Evolutionary conservation across 1,140 invertebrate species (phyloP), one percentile per base, ranked within the genome.

Genomic region (Drosophila lini): DNA sequence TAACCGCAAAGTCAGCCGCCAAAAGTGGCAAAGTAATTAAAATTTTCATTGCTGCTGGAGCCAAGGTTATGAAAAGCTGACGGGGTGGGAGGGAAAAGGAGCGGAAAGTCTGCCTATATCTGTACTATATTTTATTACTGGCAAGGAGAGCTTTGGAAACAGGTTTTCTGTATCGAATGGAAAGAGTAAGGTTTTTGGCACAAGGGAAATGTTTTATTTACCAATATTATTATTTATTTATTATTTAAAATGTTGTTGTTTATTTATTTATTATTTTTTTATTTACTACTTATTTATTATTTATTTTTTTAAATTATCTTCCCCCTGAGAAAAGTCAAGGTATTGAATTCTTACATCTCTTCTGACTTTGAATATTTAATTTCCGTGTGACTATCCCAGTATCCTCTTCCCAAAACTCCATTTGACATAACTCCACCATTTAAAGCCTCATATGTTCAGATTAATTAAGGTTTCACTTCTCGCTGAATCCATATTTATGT

Each of bases 1-100:
- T 52, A 88, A 62, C 83, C 82, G 52, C 82, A 67, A 63, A 79
- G 61, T 58, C 82, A 68, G 83, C 61, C 78, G 64, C 69, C 61
- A 76, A 79, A 76, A 69, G 70, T 88, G 83, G 59, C 74, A 85
- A 86, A 79, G 75, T 79, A 82, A 88, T 85, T 82, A 86, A 76
- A 88, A 82, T 78, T 81, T 52, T 34, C 53, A 81, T 50, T 75
- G 73, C 73, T 58, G 28, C 40, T 50, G 9, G 9, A 10, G 44
- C 42, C 2, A 19, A 28, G 19, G 25, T 11, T 8, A 13, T 22
- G n/a, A 16, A 25, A 3, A 32, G 7, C 6, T 8, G 13, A 6
- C 2, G 5, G n/a, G n/a, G 10, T 9, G 31, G 34, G 19, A 6
- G 16, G 13, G 15, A 4, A 22, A 19, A 8, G 0, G n/a, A 13